These are phyloP conservation scores for Premnoplex brunnescens DNA, from an alignment of 2,797 vertebrate genomes.

Conservation along the genomic window DNA sequence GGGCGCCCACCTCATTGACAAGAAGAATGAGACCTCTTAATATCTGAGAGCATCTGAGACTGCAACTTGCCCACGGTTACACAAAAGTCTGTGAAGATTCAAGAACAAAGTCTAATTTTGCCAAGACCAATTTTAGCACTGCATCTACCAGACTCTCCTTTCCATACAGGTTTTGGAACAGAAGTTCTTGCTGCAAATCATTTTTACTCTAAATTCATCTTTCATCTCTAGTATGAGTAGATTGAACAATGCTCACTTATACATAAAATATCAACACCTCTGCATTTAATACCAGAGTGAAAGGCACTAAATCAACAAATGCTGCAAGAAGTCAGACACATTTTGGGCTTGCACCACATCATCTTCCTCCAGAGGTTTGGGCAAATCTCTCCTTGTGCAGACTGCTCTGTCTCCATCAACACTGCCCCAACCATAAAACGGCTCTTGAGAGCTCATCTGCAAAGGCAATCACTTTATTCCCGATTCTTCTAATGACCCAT, in stretches of 20 bases:
- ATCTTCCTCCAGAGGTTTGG: conserved; percentile 1
- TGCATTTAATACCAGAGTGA: background rate
- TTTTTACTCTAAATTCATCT: background rate
- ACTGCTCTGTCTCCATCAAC: conserved; percentile 34
- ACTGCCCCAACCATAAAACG: conserved; percentile 61
- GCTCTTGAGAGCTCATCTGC: conserved; percentile 48
- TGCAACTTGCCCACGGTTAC: background rate
- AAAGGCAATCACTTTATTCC: conserved; percentile 50
- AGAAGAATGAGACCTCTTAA: background rate
- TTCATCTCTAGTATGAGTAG: background rate
- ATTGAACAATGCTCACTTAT: background rate
- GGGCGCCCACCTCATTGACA: background rate
- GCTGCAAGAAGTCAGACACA: background rate
- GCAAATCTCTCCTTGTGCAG: background rate
- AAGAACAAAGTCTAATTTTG: conserved; percentile 28
- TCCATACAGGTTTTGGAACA: background rate
- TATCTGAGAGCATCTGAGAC: background rate
- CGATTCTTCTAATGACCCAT: conserved; percentile 53
- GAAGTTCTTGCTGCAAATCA: background rate
- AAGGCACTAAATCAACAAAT: conserved; percentile 7
- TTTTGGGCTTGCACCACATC: background rate
- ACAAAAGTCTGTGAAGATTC: background rate
- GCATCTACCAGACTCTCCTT: background rate
- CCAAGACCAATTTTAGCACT: background rate
- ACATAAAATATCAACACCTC: background rate